Percentiles rank a stretch among this genome's conserved stretches.
These are phyloP conservation scores for Anoura caudifer DNA, from an alignment of 2,113 vertebrate genomes.

Conservation along the genomic window DNA sequence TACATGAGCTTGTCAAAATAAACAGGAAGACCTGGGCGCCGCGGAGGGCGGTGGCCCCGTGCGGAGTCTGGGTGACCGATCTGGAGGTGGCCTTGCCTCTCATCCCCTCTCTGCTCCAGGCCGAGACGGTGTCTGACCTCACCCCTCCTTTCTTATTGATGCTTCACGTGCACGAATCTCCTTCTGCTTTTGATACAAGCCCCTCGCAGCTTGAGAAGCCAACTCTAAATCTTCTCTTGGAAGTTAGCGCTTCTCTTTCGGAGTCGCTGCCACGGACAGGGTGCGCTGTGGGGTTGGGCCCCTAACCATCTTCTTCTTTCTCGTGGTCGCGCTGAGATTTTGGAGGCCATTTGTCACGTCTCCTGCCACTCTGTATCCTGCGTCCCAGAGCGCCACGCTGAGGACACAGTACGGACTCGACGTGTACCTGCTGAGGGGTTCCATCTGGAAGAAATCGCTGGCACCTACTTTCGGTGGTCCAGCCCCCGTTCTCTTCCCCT, in stretches of 20 bases:
- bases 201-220: accelerated
- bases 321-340: too few relatives aligned
- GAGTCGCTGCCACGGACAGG: not conserved
- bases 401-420: accelerated
- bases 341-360: accelerated
- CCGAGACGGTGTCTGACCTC: not conserved
- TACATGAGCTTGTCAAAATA: constrained; percentile 40
- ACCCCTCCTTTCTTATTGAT: not conserved
- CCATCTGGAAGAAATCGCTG: too few relatives aligned
- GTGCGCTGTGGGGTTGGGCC: not conserved
- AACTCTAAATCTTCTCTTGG: not conserved
- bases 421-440: accelerated
- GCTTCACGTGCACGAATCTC: not conserved
- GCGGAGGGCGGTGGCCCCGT: not conserved
- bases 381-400: accelerated
- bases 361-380: accelerated
- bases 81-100: not conserved
- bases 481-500: not conserved
- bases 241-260: not conserved
- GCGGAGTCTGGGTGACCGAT: not conserved
- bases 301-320: not conserved
- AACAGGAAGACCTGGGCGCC: not conserved
- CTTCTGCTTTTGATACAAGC: not conserved
- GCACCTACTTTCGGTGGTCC: not conserved
- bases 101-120: not conserved